These are phyloP conservation scores for Lasioglossum malachurum DNA, from an alignment of 2,888 invertebrate genomes.

Conservation along the genomic window DNA sequence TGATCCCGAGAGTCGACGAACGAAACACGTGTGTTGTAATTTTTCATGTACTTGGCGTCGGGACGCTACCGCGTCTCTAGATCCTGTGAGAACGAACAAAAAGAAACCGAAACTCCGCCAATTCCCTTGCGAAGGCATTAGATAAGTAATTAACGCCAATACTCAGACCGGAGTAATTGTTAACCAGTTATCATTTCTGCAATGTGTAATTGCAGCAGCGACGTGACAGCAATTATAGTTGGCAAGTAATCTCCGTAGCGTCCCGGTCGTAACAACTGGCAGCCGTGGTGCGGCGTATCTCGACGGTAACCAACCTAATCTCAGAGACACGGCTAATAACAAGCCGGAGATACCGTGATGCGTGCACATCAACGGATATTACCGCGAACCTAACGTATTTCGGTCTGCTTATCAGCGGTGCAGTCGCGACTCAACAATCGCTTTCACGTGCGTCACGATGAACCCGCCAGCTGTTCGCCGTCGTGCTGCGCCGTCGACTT, in stretches of 20 bases:
- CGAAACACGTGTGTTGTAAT: no score
- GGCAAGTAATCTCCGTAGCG: slow-evolving; percentile 53
- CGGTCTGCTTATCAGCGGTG: slow-evolving; percentile 37
- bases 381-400: slow-evolving; percentile 35
- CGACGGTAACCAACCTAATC: slow-evolving; percentile 51
- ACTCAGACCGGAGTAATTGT: background rate
- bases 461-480: slow-evolving; percentile 33
- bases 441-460: background rate
- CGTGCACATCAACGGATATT: slow-evolving; percentile 57
- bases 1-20: no score
- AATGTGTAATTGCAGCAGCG: slow-evolving; percentile 42
- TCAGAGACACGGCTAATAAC: slow-evolving; percentile 53
- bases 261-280: slow-evolving; percentile 26
- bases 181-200: slow-evolving; percentile 44
- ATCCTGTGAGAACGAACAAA: no score
- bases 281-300: slow-evolving; percentile 39
- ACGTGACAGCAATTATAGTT: slow-evolving; percentile 59
- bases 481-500: slow-evolving; percentile 13
- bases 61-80: no score
- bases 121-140: no score
- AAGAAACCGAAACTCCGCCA: no score
- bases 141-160: background rate
- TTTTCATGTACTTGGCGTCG: no score
- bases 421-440: slow-evolving; percentile 7
- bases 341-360: slow-evolving; percentile 45